Percentiles rank a stretch among this genome's conserved stretches.
Conservation (phyloP, 2,113 vertebrate species). For the Corythaeola cristata region DNA sequence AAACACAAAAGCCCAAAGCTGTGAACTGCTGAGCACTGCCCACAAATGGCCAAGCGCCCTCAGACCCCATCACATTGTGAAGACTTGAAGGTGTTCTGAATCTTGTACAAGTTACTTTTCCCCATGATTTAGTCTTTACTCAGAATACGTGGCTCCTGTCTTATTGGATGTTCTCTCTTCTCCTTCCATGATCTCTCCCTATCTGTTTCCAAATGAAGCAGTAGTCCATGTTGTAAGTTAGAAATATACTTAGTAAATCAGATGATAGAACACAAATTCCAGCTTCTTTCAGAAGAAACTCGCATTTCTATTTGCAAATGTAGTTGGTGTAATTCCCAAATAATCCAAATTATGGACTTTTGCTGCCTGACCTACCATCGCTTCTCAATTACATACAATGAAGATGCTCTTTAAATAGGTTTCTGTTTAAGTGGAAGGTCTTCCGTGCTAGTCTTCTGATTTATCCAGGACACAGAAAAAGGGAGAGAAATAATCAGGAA, state of each 20-base stretch:
- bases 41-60: not conserved
- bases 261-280: not conserved
- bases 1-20: not conserved
- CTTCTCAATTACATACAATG: not conserved
- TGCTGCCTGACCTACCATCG: not conserved
- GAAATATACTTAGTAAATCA: not conserved
- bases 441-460: not conserved
- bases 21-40: not conserved
- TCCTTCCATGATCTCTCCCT: not conserved
- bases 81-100: not conserved
- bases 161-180: not conserved
- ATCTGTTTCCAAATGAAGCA: not conserved
- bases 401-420: not conserved
- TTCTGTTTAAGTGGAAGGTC: conserved; percentile 18
- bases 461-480: not conserved
- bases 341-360: not conserved
- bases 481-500: not conserved
- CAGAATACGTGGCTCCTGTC: not conserved
- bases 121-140: not conserved
- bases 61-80: accelerated
- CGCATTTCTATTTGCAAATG: not conserved
- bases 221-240: not conserved
- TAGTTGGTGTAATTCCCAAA: conserved; percentile 12
- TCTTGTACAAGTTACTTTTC: not conserved
- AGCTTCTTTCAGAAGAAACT: not conserved